Evolutionary conservation across 2,888 invertebrate genomes (phyloP), one percentile per base, ranked within the genome.

Genomic region (Colostygia pectinataria): DNA sequence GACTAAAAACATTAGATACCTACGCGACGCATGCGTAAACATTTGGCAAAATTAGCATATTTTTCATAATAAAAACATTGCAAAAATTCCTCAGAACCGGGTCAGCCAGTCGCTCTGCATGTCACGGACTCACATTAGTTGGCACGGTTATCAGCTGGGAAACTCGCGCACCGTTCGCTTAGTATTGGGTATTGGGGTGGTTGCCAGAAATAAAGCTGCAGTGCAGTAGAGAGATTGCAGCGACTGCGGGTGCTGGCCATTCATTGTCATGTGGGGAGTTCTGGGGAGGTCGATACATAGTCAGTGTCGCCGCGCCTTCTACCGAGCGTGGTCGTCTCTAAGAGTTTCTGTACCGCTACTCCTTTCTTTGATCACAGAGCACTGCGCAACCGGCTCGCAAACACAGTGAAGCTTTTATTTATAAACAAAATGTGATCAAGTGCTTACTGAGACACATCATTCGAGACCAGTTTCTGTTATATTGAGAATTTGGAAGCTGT

Each of bases 191-290:
- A 68, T 69, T 63, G 74, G 77, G 76, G 77, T 78, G 75, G 69
- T 73, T 88, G 88, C 88, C 89, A 89, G 85, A 83, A 89, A 86
- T 87, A 87, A 83, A 83, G 82, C 88, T 89, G 89, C 89, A 89
- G 80, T 89, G 89, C 89, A 88, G 89, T 85, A 75, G 73, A 69
- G 68, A 74, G 80, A 84, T 85, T 88, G 88, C 87, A 88, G 83
- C 71, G 71, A 82, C 78, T 85, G 87, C 86, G 85, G 60, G 83
- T 68, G 74, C 71, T 69, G 65, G 66, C 74, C 81, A 82, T 79
- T 80, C 80, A 82, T 82, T 82, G 78, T 79, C 74, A 77, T 79
- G 75, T 67, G 68, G 71, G 66, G 67, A 72, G 81, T 81, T 82
- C 80, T 67, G 68, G 71, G 66, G 67, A 72, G 81, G 81, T 82